Base-by-base conservation (phyloP, 2,888 invertebrate genomes). In the Ptychoptera contaminata region DNA sequence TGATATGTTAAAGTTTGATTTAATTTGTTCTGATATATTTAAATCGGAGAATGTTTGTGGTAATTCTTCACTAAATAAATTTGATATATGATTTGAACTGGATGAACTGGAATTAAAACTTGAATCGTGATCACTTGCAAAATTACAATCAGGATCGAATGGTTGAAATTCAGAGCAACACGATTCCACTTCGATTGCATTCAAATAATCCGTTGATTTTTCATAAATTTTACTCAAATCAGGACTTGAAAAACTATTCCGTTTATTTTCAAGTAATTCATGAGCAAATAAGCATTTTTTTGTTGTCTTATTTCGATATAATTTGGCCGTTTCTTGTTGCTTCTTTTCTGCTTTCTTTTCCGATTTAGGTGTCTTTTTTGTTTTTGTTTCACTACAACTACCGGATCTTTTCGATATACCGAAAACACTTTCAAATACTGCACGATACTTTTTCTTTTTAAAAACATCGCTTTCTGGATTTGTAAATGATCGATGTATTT, bases 221-320 rank as follows among this genome's bases (percentile, higher is more conserved):
- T 54, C 56, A 42, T 61, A 59, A 1, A 62, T 57, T 48, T 63
- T 59, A 0, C 63, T 61, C 2, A 65, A 52, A 53, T 65, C 67
- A 0, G 65, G 66, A 49, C 63, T 65, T 0, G 65, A 65, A 44
- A 63, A 62, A 42, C 66, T 67, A 40, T 65, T 63, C 1, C 65
- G 62, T 37, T 65, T 63, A 11, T 12, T 12, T 9, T 35, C 40
- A 5, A 16, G 10, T 16, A 40, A 40, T 30, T 36, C 40, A 36
- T 29, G 36, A 23, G 14, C 29, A 14, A 37, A 11, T 14, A 15
- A 11, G 4, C 34, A 9, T 14, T 30, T 36, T 12, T 30, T 16
- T 29, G n/a, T 37, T 14, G 15, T 2, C 30, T 42, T 36, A 12
- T 37, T 5, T 30, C 14, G 37, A 30, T 32, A 11, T 14, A 23